Evolutionary conservation across 1,140 invertebrate genomes (phyloP).

Genomic region (Cyclargus thomasi): DNA sequence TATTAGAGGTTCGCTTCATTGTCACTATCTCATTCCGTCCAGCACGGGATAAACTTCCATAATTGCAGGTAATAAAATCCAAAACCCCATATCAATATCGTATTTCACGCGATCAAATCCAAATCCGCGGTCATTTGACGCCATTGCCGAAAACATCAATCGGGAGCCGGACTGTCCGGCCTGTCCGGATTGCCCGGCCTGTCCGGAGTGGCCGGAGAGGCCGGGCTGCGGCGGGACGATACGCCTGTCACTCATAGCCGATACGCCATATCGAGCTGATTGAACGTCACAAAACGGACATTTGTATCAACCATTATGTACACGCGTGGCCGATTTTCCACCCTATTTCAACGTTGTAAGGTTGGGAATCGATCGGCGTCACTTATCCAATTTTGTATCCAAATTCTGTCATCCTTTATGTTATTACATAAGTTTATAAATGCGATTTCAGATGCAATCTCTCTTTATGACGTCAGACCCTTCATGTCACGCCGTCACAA

Average conservation of each 20-base stretch:
- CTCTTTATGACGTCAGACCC: not conserved
- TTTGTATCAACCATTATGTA: conserved; percentile 18
- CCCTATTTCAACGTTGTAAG: not conserved
- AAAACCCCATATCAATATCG: conserved; percentile 3
- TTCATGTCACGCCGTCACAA: not conserved
- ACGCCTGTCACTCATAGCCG: conserved; percentile 25
- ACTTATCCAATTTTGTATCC: conserved; percentile 9
- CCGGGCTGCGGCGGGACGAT: conserved; percentile 21
- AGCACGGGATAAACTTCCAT: not conserved
- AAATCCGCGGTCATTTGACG: conserved; percentile 12
- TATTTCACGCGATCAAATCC: conserved; percentile 1
- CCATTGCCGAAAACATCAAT: conserved; percentile 18
- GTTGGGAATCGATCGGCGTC: not conserved
- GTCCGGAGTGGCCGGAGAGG: conserved; percentile 23
- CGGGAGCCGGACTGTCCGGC: not conserved
- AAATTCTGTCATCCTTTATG: conserved; percentile 13
- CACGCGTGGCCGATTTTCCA: not conserved
- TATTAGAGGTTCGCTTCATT: too few species aligned
- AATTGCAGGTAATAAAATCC: conserved; percentile 2
- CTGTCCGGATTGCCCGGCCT: conserved; percentile 21
- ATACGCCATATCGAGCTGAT: conserved; percentile 23
- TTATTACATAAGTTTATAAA: conserved; percentile 5
- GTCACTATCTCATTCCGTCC: not conserved
- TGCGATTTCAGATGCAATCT: not conserved
- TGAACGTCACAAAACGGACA: conserved; percentile 22